Conservation (phyloP, 2,797 vertebrate genomes). For the Anableps anableps region DNA sequence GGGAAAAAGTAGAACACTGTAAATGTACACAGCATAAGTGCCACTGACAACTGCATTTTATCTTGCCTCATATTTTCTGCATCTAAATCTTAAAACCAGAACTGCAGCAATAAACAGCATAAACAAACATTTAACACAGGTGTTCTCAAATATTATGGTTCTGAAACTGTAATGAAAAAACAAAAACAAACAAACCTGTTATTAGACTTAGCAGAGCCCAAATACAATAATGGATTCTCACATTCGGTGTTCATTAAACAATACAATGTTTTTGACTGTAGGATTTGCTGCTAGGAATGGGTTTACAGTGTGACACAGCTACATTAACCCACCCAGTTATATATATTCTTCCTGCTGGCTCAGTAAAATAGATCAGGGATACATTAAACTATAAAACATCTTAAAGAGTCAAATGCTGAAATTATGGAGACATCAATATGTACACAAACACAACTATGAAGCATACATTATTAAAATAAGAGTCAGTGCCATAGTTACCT, state of each 20-base stretch:
- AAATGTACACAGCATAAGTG: slow-evolving; percentile 35
- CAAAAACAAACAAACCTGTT: slow-evolving; percentile 35
- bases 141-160: slow-evolving; percentile 46
- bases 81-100: slow-evolving; percentile 41
- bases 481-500: slow-evolving; percentile 40
- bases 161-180: slow-evolving; percentile 40
- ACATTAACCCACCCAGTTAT: background rate
- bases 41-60: slow-evolving; percentile 44
- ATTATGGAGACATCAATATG: slow-evolving; percentile 44
- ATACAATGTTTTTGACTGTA: slow-evolving; percentile 27
- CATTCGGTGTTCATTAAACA: slow-evolving; percentile 24
- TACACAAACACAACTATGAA: slow-evolving; percentile 19
- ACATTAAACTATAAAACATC: slow-evolving; percentile 31
- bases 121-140: slow-evolving; percentile 51
- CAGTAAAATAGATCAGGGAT: background rate
- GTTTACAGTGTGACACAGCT: slow-evolving; percentile 6
- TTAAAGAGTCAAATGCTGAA: slow-evolving; percentile 40
- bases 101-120: slow-evolving; percentile 52
- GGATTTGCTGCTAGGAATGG: slow-evolving; percentile 12
- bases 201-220: slow-evolving; percentile 27
- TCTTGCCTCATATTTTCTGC: slow-evolving; percentile 51
- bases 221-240: slow-evolving; percentile 31
- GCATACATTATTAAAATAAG: slow-evolving; percentile 41
- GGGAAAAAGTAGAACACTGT: slow-evolving; percentile 35
- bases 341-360: slow-evolving; percentile 2